These are phyloP conservation scores for Clupea harengus DNA, from an alignment of 2,113 vertebrate species.

Conservation along the genomic window DNA sequence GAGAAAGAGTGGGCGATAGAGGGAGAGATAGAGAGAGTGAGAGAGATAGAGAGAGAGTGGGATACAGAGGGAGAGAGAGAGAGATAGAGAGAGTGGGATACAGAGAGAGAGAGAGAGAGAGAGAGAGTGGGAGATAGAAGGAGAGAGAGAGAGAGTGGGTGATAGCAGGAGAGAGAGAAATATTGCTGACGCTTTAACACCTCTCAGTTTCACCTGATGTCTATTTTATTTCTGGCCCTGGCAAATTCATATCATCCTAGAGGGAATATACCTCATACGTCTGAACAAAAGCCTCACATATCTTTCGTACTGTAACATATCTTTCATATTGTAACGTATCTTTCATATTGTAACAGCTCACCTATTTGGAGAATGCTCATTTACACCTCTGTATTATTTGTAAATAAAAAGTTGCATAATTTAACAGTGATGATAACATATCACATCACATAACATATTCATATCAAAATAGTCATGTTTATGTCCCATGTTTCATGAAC, in stretches of 20 bases:
- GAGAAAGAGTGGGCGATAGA: too few species aligned
- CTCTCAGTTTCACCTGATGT: conserved; percentile 14
- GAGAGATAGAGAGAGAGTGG: background rate
- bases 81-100: background rate
- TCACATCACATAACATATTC: too few species aligned
- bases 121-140: background rate
- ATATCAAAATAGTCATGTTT: too few species aligned
- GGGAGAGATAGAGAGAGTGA: background rate
- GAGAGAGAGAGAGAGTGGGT: background rate
- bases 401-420: background rate
- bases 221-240: background rate
- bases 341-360: background rate
- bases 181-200: conserved; percentile 7
- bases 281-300: background rate
- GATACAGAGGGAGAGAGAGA: too few species aligned
- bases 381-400: background rate
- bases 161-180: background rate
- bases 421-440: background rate
- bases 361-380: background rate
- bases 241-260: background rate
- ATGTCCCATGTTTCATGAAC: too few species aligned
- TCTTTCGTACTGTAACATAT: background rate
- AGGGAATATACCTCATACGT: background rate
- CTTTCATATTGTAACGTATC: too few species aligned
- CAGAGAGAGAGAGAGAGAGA: background rate